These are phyloP conservation scores for Leucophenga maculata DNA, from an alignment of 2,888 invertebrate genomes.

Conservation along the genomic window DNA sequence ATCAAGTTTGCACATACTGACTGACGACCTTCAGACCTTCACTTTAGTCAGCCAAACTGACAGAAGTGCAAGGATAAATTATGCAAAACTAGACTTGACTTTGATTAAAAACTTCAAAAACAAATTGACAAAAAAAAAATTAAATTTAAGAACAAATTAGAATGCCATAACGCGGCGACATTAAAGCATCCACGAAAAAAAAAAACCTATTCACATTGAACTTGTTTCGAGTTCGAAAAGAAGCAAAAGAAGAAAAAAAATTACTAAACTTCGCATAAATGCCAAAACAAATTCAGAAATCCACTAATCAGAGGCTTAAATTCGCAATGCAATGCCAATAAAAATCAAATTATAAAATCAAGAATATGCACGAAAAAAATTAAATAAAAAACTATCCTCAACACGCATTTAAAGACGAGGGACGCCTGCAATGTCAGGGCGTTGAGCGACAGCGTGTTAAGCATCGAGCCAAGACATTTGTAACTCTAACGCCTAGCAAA, in stretches of 20 bases:
- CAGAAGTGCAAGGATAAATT: constrained; percentile 61
- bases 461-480: constrained; percentile 20
- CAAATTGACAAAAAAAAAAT: not conserved
- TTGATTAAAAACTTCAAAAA: constrained; percentile 7
- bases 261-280: constrained; percentile 12
- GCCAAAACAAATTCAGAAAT: constrained; percentile 18
- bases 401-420: not conserved
- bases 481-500: constrained; percentile 14
- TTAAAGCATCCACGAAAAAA: not conserved
- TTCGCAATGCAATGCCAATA: constrained; percentile 11
- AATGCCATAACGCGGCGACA: constrained; percentile 4
- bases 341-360: constrained; percentile 24
- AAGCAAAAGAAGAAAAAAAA: not conserved
- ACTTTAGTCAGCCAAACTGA: constrained; percentile 40
- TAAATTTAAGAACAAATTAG: constrained; percentile 1
- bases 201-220: constrained; percentile 20
- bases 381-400: not conserved
- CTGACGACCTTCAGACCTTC: constrained; percentile 50
- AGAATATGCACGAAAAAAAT: not conserved
- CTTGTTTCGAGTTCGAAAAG: not conserved
- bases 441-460: not conserved
- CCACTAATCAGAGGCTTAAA: constrained; percentile 15
- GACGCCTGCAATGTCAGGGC: not conserved
- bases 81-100: not conserved
- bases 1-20: not conserved